Percentiles rank a stretch among this genome's conserved stretches.
Evolutionary conservation across 2,888 invertebrate species (phyloP).

Genomic region (Spicauda simplicius): DNA sequence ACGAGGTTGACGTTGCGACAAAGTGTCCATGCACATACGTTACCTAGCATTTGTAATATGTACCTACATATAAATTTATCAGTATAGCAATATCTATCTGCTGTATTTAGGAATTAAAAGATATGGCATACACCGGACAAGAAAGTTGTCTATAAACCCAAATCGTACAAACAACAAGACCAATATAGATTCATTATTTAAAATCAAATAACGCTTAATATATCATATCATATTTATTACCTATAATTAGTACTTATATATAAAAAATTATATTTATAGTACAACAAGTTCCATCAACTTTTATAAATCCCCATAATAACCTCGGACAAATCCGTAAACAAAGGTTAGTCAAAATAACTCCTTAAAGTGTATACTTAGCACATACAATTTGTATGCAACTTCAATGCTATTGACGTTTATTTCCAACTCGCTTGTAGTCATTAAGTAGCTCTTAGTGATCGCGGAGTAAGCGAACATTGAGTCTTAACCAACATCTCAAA

Average conservation of each 20-base stretch:
- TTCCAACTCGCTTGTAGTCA: conserved; percentile 56
- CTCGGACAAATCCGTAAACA: not conserved
- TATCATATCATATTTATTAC: too few relatives aligned
- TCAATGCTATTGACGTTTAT: conserved; percentile 64
- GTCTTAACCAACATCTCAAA: conserved; percentile 45
- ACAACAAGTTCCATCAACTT: not conserved
- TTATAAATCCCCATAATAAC: not conserved
- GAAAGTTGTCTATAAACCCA: too few relatives aligned
- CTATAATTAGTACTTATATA: too few relatives aligned
- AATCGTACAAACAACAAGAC: too few relatives aligned
- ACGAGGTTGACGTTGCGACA: conserved; percentile 28
- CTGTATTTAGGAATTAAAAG: too few relatives aligned
- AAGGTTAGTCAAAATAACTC: not conserved
- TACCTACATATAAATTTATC: not conserved
- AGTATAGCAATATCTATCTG: not conserved
- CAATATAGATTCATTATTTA: too few relatives aligned
- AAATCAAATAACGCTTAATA: too few relatives aligned
- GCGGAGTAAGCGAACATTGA: conserved; percentile 45
- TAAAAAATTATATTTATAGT: too few relatives aligned
- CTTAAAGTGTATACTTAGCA: conserved; percentile 42
- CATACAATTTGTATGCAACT: conserved; percentile 69
- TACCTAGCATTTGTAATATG: conserved; percentile 42
- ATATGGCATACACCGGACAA: too few relatives aligned
- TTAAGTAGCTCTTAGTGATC: conserved; percentile 54
- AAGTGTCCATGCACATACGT: conserved; percentile 27